Conservation (phyloP, 1,140 invertebrate genomes). For the Drosophila kepulauana region DNA sequence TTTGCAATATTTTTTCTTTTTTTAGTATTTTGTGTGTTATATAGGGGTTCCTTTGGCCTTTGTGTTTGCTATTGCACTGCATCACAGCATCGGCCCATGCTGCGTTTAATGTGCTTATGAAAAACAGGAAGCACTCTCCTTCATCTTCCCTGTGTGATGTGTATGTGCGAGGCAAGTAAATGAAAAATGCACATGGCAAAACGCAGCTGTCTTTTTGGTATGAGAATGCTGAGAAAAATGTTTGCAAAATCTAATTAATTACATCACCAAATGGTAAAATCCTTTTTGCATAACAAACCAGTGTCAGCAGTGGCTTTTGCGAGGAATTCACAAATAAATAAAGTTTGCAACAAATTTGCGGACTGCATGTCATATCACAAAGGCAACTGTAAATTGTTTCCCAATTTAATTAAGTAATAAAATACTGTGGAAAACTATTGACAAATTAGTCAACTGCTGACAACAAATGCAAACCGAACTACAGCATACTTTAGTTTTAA, state of each 20-base stretch:
- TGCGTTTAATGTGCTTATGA: constrained; percentile 57
- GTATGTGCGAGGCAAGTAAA: constrained; percentile 16
- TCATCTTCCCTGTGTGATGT: constrained; percentile 1
- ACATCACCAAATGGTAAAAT: constrained; percentile 48
- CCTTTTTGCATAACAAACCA: constrained; percentile 26
- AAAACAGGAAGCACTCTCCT: constrained; percentile 44
- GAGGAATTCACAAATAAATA: constrained; percentile 23
- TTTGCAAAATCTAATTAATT: constrained; percentile 63
- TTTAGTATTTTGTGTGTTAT: constrained; percentile 19
- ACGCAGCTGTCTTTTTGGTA: constrained; percentile 2
- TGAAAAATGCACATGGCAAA: constrained; percentile 50
- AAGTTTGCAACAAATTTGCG: constrained; percentile 29
- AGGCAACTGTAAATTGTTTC: constrained; percentile 21
- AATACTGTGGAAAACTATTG: constrained; percentile 26
- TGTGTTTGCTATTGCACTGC: constrained; percentile 38
- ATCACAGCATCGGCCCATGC: constrained; percentile 42
- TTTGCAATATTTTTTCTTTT: constrained; percentile 4
- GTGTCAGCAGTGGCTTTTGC: constrained; percentile 23
- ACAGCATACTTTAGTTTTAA: background rate
- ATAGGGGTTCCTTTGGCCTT: constrained; percentile 35
- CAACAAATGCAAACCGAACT: constrained; percentile 3
- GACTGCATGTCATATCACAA: constrained; percentile 32
- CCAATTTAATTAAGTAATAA: constrained; percentile 53
- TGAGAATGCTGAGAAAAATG: constrained; percentile 30
- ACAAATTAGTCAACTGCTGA: constrained; percentile 5